Conservation (phyloP, 2,888 invertebrate species). For the Pseudoips prasinana region DNA sequence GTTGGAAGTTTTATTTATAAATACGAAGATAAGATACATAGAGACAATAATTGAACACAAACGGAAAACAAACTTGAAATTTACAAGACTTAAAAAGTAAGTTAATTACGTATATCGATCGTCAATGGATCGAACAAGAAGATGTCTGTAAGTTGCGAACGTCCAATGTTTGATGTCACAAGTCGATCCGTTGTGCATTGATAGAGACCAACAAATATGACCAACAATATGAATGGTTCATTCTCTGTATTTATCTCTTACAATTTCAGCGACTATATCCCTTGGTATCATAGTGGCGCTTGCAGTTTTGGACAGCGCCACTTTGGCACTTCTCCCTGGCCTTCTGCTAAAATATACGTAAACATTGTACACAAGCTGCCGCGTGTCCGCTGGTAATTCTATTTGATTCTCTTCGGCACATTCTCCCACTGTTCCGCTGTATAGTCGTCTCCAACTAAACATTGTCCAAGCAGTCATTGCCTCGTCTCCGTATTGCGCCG, state of each 20-base stretch:
- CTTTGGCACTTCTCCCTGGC: slow-evolving; percentile 66
- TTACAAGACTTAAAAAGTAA: too few species aligned
- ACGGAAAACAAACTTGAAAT: too few species aligned
- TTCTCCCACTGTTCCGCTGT: slow-evolving; percentile 58
- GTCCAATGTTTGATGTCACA: too few species aligned
- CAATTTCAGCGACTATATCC: slow-evolving; percentile 72
- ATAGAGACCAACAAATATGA: too few species aligned
- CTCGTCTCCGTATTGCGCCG: slow-evolving; percentile 77
- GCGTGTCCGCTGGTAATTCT: slow-evolving; percentile 70
- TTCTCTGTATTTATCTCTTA: slow-evolving; percentile 63
- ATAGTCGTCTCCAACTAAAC: slow-evolving; percentile 76
- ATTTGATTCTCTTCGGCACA: slow-evolving; percentile 55
- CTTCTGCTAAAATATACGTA: slow-evolving; percentile 71
- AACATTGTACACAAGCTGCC: slow-evolving; percentile 73
- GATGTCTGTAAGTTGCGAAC: slow-evolving; percentile 10
- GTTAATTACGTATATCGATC: slow-evolving; percentile 22
- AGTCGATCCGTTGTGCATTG: too few species aligned
- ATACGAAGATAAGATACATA: too few species aligned
- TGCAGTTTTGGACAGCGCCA: slow-evolving; percentile 66
- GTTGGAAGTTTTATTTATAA: too few species aligned
- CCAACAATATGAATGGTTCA: slow-evolving; percentile 7
- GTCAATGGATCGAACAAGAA: slow-evolving; percentile 12
- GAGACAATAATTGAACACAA: too few species aligned
- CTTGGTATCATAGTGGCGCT: slow-evolving; percentile 72
- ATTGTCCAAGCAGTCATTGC: slow-evolving; percentile 80